Evolutionary conservation across 2,113 vertebrate species (phyloP).

Genomic region (Herpailurus yagouaroundi): DNA sequence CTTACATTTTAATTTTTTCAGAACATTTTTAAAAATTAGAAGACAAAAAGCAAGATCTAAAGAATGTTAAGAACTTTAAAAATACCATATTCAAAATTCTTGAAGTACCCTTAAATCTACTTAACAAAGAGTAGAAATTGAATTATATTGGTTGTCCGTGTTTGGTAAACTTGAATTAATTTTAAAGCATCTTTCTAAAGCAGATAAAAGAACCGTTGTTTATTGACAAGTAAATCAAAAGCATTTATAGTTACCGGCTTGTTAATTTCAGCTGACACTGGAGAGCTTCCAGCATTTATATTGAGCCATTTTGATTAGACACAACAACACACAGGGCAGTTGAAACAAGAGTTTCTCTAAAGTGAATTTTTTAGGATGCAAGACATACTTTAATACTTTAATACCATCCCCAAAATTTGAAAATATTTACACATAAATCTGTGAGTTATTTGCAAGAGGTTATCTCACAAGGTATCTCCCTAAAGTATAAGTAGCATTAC

Average conservation of each 20-base stretch:
- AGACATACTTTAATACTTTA: not conserved
- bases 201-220: not conserved
- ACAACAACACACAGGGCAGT: not conserved
- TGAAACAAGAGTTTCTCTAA: not conserved
- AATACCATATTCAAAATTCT: not conserved
- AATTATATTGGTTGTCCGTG: not conserved
- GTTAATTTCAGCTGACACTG: not conserved
- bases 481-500: not conserved
- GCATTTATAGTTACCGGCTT: not conserved
- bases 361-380: not conserved
- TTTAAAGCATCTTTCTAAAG: not conserved
- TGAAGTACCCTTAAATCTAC: not conserved
- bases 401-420: not conserved
- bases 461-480: not conserved
- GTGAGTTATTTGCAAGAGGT: not conserved
- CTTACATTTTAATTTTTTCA: not conserved
- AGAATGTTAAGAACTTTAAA: not conserved
- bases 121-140: not conserved
- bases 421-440: not conserved
- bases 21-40: not conserved
- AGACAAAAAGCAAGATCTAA: not conserved
- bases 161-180: not conserved
- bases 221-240: not conserved
- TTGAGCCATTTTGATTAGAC: not conserved
- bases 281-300: not conserved